These are phyloP conservation scores for Moxostoma hubbsi DNA, from an alignment of 2,797 vertebrate genomes.

Conservation along the genomic window DNA sequence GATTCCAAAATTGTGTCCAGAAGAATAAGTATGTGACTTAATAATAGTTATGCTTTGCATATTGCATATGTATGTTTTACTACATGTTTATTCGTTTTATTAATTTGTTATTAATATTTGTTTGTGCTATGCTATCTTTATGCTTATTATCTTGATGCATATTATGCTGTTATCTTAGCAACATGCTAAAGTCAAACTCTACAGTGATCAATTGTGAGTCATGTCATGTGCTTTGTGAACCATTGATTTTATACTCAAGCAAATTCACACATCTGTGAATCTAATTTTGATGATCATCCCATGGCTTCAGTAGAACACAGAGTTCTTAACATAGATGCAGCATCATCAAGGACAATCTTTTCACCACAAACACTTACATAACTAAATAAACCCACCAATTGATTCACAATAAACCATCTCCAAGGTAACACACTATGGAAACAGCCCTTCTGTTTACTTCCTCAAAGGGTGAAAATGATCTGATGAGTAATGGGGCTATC, in stretches of 20 bases:
- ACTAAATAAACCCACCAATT: slow-evolving; percentile 26
- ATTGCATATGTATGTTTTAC: no score
- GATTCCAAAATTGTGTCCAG: no score
- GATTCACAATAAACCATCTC: slow-evolving; percentile 57
- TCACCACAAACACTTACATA: neutral
- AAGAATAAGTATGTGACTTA: no score
- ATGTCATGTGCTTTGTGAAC: no score
- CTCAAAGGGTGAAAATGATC: neutral
- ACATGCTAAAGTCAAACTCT: no score
- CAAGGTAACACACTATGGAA: slow-evolving; percentile 46
- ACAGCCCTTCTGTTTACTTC: slow-evolving; percentile 39
- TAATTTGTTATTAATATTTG: no score
- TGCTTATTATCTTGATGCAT: no score
- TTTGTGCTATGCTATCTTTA: no score
- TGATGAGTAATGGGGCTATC: slow-evolving; percentile 45
- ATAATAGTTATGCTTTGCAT: no score
- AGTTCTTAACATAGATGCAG: slow-evolving; percentile 1
- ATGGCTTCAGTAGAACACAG: neutral
- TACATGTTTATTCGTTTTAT: no score
- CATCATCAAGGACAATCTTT: neutral
- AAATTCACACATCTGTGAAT: neutral
- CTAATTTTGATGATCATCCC: neutral
- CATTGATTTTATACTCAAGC: neutral
- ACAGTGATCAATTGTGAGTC: no score
- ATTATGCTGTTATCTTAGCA: no score